phyloP scores from a whole-genome alignment of 2,888 invertebrate species.

The Lacanobia wlatinum region DNA sequence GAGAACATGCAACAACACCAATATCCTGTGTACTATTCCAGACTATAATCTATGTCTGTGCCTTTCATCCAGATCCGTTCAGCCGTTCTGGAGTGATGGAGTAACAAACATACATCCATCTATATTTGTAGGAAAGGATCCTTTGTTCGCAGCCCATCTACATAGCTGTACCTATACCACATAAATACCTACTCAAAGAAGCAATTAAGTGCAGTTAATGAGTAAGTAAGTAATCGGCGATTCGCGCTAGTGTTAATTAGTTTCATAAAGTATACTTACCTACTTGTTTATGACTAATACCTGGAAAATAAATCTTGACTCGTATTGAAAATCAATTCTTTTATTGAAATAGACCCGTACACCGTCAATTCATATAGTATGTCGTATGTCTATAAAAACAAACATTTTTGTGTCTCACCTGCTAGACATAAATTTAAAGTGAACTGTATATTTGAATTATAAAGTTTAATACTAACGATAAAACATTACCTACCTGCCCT shows the following conservation, averaged over 20 bases:
- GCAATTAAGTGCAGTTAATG: constrained; percentile 30
- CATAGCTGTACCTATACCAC: background rate
- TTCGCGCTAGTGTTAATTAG: constrained; percentile 9
- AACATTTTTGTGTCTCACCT: background rate
- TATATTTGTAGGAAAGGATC: too few relatives aligned
- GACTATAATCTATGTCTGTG: too few relatives aligned
- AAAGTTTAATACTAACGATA: background rate
- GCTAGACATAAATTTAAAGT: background rate
- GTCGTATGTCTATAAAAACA: background rate
- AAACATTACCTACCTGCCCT: too few relatives aligned
- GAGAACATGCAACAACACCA: too few relatives aligned
- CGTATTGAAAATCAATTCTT: background rate
- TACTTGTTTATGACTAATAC: background rate
- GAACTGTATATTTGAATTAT: background rate
- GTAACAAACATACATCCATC: too few relatives aligned
- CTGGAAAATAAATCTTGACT: background rate
- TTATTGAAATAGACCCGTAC: background rate
- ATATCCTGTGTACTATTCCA: too few relatives aligned
- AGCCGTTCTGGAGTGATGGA: too few relatives aligned
- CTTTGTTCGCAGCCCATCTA: background rate
- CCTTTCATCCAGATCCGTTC: too few relatives aligned
- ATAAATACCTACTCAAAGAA: background rate
- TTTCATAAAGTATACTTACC: background rate
- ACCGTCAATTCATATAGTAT: background rate
- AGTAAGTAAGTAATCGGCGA: constrained; percentile 10